Conservation (phyloP, 2,888 invertebrate species). For the Bruchidius siliquastri region DNA sequence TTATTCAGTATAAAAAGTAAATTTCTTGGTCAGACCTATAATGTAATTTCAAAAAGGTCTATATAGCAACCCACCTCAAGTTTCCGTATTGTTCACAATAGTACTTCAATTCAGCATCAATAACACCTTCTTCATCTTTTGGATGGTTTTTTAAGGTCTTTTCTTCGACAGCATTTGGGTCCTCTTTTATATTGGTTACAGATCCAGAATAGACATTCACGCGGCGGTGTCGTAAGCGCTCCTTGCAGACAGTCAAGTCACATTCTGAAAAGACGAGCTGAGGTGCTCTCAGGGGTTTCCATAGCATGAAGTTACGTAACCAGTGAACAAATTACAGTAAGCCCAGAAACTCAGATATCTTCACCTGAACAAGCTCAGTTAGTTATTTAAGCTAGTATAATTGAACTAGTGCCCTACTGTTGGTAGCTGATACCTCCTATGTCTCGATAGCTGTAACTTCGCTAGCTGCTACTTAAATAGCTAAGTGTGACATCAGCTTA, state of each 20-base stretch:
- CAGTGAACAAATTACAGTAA: neutral
- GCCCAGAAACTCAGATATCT: too few relatives aligned
- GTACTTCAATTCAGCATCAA: conserved; percentile 42
- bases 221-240: conserved; percentile 34
- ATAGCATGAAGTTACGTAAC: neutral
- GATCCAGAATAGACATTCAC: conserved; percentile 39
- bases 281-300: conserved; percentile 41
- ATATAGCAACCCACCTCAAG: neutral
- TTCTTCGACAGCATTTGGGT: conserved; percentile 19
- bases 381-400: too few relatives aligned
- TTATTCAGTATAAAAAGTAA: too few relatives aligned
- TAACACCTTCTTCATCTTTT: conserved; percentile 33
- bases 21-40: too few relatives aligned
- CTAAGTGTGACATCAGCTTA: too few relatives aligned
- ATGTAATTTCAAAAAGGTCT: too few relatives aligned
- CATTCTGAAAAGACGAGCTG: conserved; percentile 35
- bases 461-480: too few relatives aligned
- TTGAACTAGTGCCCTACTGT: too few relatives aligned
- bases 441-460: too few relatives aligned
- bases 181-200: conserved; percentile 26
- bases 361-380: too few relatives aligned
- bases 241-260: conserved; percentile 40
- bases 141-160: conserved; percentile 38
- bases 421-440: too few relatives aligned
- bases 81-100: conserved; percentile 44